A percentile compares a stretch with the other conserved stretches of the same genome.
These are phyloP conservation scores for Arenaria interpres DNA, from an alignment of 2,113 vertebrate genomes.

Conservation along the genomic window DNA sequence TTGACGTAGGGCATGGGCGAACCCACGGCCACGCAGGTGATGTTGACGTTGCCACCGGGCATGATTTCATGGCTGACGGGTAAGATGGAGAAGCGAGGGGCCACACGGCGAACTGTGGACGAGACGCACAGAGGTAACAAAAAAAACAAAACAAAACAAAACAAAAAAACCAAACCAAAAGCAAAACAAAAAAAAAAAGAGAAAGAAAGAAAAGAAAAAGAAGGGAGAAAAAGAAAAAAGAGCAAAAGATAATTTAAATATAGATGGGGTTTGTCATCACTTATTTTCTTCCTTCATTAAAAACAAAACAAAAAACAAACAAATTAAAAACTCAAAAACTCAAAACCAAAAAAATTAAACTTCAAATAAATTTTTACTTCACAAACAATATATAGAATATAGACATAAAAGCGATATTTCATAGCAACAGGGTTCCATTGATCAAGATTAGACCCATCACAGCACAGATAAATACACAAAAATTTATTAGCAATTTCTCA, in stretches of 20 bases:
- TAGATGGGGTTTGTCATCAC: conserved; percentile 64
- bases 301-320: conserved; percentile 29
- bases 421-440: conserved; percentile 98
- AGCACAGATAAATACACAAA: conserved; percentile 99
- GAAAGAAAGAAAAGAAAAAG: conserved; percentile 32
- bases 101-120: conserved; percentile 93
- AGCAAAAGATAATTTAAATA: conserved; percentile 78
- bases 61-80: conserved; percentile 97
- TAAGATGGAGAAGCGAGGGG: conserved; percentile 96
- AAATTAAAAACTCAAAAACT: conserved; percentile 70
- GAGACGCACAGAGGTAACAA: conserved; percentile 84
- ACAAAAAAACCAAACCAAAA: background rate
- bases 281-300: conserved; percentile 59
- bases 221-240: conserved; percentile 74
- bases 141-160: conserved; percentile 69
- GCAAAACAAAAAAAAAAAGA: background rate
- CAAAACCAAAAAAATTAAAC: conserved; percentile 68
- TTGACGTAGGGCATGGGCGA: conserved; percentile 99
- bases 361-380: conserved; percentile 90
- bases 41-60: conserved; percentile 97
- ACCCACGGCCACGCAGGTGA: conserved; percentile 97
- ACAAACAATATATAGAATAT: conserved; percentile 92
- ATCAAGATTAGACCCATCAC: conserved; percentile 97
- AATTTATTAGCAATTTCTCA: conserved; percentile 99
- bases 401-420: conserved; percentile 96